These are phyloP conservation scores for Hymenochirus boettgeri DNA, from an alignment of 2,113 vertebrate genomes.

Conservation along the genomic window DNA sequence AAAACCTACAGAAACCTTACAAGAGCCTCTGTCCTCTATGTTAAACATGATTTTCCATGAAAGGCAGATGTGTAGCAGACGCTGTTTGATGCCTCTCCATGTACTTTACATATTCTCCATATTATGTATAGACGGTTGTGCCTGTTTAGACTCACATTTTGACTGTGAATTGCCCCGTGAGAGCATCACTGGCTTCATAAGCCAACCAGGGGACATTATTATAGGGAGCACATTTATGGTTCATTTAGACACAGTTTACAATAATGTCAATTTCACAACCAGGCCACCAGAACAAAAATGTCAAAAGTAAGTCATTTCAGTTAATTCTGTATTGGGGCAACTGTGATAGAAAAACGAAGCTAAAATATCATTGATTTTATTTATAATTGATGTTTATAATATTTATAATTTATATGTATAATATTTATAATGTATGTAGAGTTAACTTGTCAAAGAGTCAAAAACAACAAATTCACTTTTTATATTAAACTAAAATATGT, in stretches of 20 bases:
- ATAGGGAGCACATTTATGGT: conserved; percentile 16
- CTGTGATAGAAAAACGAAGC: no score
- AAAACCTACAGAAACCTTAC: no score
- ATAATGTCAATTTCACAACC: conserved; percentile 5
- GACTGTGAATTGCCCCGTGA: background rate
- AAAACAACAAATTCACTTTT: no score
- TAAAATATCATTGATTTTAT: no score
- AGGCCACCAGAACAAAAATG: conserved; percentile 7
- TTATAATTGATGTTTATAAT: no score
- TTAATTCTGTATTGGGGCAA: no score
- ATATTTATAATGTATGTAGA: no score
- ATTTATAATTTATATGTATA: no score
- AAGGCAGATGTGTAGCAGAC: background rate
- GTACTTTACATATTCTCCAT: background rate
- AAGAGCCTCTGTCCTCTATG: conserved; percentile 2
- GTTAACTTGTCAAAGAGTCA: no score
- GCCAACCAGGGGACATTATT: conserved; percentile 13
- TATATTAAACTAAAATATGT: no score
- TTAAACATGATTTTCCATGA: background rate
- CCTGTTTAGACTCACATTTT: background rate
- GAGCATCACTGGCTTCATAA: conserved; percentile 1
- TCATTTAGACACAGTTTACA: conserved; percentile 17
- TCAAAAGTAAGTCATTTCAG: conserved; percentile 27
- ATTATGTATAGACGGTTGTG: background rate
- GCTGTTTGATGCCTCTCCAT: background rate